Conservation (phyloP, 2,113 vertebrate genomes). For the Callipepla californica region DNA sequence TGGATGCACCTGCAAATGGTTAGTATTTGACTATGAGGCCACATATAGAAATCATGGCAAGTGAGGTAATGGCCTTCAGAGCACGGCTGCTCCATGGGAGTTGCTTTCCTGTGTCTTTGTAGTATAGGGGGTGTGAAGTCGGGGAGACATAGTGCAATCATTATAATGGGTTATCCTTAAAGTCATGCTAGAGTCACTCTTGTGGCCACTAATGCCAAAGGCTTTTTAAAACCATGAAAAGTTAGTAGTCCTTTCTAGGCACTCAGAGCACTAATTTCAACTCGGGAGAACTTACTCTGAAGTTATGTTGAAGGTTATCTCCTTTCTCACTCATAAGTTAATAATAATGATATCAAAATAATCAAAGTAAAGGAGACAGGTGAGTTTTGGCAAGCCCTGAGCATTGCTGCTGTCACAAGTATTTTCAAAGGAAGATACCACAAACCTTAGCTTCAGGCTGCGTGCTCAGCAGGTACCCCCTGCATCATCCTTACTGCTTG, state of each 20-base stretch:
- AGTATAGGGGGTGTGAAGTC: background rate
- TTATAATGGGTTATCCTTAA: background rate
- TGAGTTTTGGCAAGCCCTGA: background rate
- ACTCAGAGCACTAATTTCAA: background rate
- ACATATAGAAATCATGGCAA: background rate
- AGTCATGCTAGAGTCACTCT: too few relatives aligned
- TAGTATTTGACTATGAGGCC: constrained; percentile 8
- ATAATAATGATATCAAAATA: background rate
- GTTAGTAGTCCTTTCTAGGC: background rate
- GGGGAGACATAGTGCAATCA: background rate
- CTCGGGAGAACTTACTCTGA: background rate
- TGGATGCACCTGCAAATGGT: constrained; percentile 79
- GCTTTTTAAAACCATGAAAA: background rate
- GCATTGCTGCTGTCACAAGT: background rate
- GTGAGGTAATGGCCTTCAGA: background rate
- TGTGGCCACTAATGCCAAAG: background rate
- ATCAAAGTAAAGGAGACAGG: background rate
- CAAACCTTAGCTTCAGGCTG: background rate
- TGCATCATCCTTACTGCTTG: background rate
- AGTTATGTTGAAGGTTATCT: background rate
- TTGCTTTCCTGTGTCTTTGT: background rate
- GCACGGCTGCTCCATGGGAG: background rate
- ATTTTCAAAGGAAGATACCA: background rate
- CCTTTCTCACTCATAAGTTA: background rate
- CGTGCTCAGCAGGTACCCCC: background rate